Evolutionary conservation across 1,140 invertebrate species (phyloP), one percentile per base, ranked within the genome.

Genomic region (Conus ventricosus): DNA sequence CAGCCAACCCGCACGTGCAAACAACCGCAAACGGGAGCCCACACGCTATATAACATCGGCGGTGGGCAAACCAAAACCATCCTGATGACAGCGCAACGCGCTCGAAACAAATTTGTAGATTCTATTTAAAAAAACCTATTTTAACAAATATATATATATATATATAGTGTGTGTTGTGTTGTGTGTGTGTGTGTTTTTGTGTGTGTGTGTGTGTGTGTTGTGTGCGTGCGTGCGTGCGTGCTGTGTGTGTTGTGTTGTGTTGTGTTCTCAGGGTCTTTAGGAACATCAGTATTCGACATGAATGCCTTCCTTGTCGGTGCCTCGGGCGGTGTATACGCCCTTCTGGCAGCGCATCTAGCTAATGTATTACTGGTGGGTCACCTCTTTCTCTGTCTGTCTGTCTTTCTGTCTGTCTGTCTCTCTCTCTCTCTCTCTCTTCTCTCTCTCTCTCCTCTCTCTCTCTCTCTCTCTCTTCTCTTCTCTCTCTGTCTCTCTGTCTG

Each of bases 271-370:
- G 97, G 97, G 92, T 99, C 98, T 25, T 95, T 99, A 89, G 98
- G 98, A 83, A 99, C 98, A 80, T 99, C 98, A 85, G 98, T 99
- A 83, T 98, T 99, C 95, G 98, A 99, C 95, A 97, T 97, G 80
- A 97, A 98, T 94, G 98, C 98, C 75, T 99, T 97, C 94, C 96
- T 99, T 39, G 98, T 99, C 60, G 98, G 98, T 54, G 98, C 98
- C 13, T 99, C 98, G 83, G 98, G 98, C 60, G 96, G 96, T 39
- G 93, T 94, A 11, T 99, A 99, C 95, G 98, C 98, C 54, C 96
- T 99, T 53, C 95, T 99, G 20, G 98, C 98, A 15, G 98, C 98
- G 83, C 98, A 99, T 96, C 96, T 99, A 90, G 98, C 98, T 88
- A 99, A 99, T 95, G 98, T 99, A 71, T 96, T 99, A 90, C 96